Base-by-base conservation (phyloP, 2,113 vertebrate species). In the Pollachius pollachius region DNA sequence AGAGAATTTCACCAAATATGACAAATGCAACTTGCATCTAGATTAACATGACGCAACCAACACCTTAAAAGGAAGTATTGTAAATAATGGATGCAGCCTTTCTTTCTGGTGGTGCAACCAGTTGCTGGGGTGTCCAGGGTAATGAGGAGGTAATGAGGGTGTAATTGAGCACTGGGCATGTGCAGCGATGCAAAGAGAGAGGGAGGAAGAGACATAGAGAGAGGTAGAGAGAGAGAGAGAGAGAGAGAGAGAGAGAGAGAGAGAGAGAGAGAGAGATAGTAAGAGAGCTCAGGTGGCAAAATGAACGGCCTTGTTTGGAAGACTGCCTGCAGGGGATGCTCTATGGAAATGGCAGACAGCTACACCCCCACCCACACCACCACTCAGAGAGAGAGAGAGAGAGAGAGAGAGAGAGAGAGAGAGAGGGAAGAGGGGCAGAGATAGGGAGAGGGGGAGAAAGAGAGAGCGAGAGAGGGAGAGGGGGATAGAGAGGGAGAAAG, bases 21-120 rank as follows among this genome's bases (percentile, higher is more conserved):
- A 27, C 27, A 27, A 27, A 27, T 27, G 27, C 2, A 3, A 3
- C 27, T 27, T 27, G 27, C 2, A 27, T 27, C 27, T 27, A 27
- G 27, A 85, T 90, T 87, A 88, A 84, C 86, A 83, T 91, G 87
- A 80, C 82, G 88, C 84, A 77, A 81, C 81, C 83, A 27, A 4
- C 72, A 84, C 64, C 34, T 41, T 68, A 65, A 19, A 64, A 19
- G 16, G 30, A 37, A 64, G 25, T 21, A 69, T 56, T 41, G 61
- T 77, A 87, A 86, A 88, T 85, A 83, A 75, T 54, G 64, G 79
- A 81, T 72, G 66, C 70, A 81, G 70, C 65, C 15, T 78, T 78
- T 76, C 81, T 81, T 80, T 85, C 67, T 82, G 84, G 84, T 65
- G 71, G 74, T 66, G 67, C 79, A 69, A 81, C 77, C 83, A 79